Percentiles rank a stretch among this genome's conserved stretches.
These are phyloP conservation scores for Iselma pallidipennis DNA, from an alignment of 2,888 invertebrate genomes.

Conservation along the genomic window DNA sequence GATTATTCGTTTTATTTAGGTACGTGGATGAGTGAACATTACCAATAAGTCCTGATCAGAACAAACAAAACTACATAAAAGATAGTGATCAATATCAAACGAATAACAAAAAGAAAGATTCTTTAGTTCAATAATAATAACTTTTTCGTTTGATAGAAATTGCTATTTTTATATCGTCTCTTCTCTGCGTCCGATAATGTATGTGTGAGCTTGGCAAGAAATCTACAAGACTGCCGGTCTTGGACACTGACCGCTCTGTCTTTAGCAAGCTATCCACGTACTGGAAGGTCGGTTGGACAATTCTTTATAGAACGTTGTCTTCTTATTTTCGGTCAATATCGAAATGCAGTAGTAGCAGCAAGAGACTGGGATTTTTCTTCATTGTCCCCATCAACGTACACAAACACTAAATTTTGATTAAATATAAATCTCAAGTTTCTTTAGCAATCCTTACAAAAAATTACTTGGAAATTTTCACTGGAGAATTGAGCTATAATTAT, in stretches of 20 bases:
- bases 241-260: slow-evolving; percentile 30
- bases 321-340: slow-evolving; percentile 33
- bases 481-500: neutral
- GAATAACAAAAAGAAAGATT: too few species aligned
- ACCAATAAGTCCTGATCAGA: neutral
- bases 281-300: slow-evolving; percentile 46
- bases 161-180: slow-evolving; percentile 12
- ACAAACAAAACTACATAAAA: neutral
- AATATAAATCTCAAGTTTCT: too few species aligned
- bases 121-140: too few species aligned
- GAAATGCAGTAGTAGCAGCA: slow-evolving; percentile 25
- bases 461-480: neutral
- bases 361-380: too few species aligned
- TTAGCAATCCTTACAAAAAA: too few species aligned
- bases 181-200: slow-evolving; percentile 42
- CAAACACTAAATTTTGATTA: too few species aligned
- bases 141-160: neutral
- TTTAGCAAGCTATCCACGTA: slow-evolving; percentile 46
- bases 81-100: too few species aligned
- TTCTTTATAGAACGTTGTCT: slow-evolving; percentile 38
- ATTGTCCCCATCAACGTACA: too few species aligned
- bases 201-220: slow-evolving; percentile 51
- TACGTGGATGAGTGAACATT: neutral
- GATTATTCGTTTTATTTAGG: slow-evolving; percentile 41
- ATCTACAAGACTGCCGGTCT: slow-evolving; percentile 43